phyloP scores from a whole-genome alignment of 2,888 invertebrate genomes.

The Homarus gammarus region DNA sequence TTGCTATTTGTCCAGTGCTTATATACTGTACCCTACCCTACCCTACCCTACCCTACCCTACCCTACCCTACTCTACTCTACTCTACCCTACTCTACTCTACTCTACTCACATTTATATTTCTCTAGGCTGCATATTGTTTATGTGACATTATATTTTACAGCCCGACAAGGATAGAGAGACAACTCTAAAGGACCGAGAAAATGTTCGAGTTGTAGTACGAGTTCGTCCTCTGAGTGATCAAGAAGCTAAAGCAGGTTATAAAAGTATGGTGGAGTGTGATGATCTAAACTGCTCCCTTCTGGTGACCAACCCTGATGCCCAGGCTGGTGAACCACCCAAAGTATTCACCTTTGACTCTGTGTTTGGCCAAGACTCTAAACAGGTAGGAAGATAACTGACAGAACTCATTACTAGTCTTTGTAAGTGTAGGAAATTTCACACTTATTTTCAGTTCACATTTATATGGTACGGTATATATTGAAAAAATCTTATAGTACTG shows the following conservation, averaged over 20 bases:
- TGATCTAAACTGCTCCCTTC: slow-evolving; percentile 80
- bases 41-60: too few relatives aligned
- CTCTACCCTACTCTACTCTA: too few relatives aligned
- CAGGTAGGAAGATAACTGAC: slow-evolving; percentile 86
- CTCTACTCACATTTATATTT: too few relatives aligned
- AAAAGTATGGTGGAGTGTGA: slow-evolving; percentile 89
- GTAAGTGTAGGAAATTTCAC: too few relatives aligned
- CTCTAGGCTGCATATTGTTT: not conserved
- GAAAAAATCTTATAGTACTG: too few relatives aligned
- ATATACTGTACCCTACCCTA: too few relatives aligned
- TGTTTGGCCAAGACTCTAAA: slow-evolving; percentile 91
- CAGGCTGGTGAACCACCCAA: slow-evolving; percentile 83
- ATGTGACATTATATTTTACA: slow-evolving; percentile 32
- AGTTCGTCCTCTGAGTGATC: slow-evolving; percentile 93
- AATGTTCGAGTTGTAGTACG: slow-evolving; percentile 98
- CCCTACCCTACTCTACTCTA: too few relatives aligned
- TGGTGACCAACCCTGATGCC: slow-evolving; percentile 64
- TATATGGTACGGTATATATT: too few relatives aligned
- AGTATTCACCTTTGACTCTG: slow-evolving; percentile 95
- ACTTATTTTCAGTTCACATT: not conserved
- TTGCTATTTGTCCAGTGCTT: too few relatives aligned
- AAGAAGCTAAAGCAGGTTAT: slow-evolving; percentile 87
- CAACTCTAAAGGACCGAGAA: slow-evolving; percentile 81
- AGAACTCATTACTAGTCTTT: too few relatives aligned
- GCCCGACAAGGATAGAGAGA: slow-evolving; percentile 68